phyloP scores from a whole-genome alignment of 2,888 invertebrate genomes.

The Monopis laevigella region DNA sequence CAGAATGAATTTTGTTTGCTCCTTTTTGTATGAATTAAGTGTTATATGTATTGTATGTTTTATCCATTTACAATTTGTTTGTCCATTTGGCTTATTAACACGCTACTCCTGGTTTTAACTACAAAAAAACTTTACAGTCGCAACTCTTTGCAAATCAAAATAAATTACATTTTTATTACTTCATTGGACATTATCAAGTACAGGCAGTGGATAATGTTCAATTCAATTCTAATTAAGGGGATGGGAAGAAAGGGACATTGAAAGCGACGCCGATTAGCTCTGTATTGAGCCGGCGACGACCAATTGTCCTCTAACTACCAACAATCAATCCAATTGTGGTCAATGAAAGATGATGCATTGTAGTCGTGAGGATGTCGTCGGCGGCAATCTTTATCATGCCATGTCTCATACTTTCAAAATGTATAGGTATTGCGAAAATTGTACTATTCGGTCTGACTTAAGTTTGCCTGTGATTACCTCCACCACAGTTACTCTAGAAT shows the following conservation, averaged over 20 bases:
- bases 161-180: not conserved
- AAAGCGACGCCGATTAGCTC: not conserved
- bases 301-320: slow-evolving; percentile 58
- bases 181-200: too few relatives aligned
- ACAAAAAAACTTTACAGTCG: too few relatives aligned
- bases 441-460: not conserved
- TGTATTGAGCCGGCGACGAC: slow-evolving; percentile 16
- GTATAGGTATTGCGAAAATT: too few relatives aligned
- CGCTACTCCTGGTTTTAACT: too few relatives aligned
- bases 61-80: too few relatives aligned
- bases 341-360: slow-evolving; percentile 28
- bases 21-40: too few relatives aligned
- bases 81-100: too few relatives aligned
- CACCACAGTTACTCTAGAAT: too few relatives aligned
- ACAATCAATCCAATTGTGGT: slow-evolving; percentile 59
- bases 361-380: slow-evolving; percentile 9
- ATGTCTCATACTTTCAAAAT: too few relatives aligned
- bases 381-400: slow-evolving; percentile 1
- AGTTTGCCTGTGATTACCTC: not conserved
- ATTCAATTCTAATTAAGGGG: slow-evolving; percentile 4
- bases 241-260: not conserved
- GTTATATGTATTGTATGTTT: too few relatives aligned
- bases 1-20: too few relatives aligned
- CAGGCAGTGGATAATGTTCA: too few relatives aligned
- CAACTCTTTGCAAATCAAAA: not conserved